A percentile compares a stretch with the other conserved stretches of the same genome.
phyloP scores from a whole-genome alignment of 2,797 vertebrate genomes.

The Columba guinea region DNA sequence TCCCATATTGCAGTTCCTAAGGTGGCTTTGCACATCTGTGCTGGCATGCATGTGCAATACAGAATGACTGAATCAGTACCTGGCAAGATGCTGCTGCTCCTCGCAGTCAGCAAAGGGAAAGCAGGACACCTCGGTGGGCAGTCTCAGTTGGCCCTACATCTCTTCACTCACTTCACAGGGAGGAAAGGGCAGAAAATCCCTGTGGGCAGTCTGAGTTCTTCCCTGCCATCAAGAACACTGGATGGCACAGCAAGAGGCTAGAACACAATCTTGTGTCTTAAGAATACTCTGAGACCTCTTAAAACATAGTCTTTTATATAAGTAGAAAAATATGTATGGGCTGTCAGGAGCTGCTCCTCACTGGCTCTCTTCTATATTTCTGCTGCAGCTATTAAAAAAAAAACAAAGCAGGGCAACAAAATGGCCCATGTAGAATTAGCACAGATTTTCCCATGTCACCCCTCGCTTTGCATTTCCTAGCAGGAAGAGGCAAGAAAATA shows the following conservation, averaged over 20 bases:
- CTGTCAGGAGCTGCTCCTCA: neutral
- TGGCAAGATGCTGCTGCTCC: neutral
- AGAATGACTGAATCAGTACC: neutral
- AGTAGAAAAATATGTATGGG: neutral
- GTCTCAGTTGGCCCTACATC: neutral
- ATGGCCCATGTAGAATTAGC: neutral
- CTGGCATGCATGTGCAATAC: neutral
- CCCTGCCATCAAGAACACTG: neutral
- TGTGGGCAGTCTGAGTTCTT: neutral
- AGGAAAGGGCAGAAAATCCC: neutral
- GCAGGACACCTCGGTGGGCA: neutral
- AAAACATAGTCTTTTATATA: neutral
- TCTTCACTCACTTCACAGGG: neutral
- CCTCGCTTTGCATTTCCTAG: neutral
- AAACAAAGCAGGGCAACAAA: neutral
- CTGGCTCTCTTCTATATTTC: neutral
- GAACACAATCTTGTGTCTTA: neutral
- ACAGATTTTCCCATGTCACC: neutral
- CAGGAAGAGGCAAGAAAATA: neutral
- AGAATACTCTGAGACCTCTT: neutral
- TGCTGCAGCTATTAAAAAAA: neutral
- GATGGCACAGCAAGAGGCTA: neutral
- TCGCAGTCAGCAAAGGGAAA: neutral
- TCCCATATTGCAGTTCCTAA: neutral
- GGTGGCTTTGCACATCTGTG: neutral